These are phyloP conservation scores for Trachythela sp. DNA, from an alignment of 64 coral and sea anemone species.

Conservation along the genomic window DNA sequence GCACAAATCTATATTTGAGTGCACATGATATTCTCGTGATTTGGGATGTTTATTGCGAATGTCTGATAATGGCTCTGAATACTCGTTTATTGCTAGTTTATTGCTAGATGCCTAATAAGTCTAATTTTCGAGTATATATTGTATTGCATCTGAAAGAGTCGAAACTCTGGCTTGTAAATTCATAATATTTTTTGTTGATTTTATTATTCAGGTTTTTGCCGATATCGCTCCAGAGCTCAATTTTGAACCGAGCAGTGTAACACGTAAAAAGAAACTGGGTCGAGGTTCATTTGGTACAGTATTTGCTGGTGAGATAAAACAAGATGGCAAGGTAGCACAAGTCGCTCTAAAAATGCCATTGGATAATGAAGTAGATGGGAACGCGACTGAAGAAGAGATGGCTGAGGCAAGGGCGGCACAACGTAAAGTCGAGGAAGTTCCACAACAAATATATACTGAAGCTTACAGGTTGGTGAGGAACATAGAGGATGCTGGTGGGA, in stretches of 20 bases:
- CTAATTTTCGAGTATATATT: too few species aligned
- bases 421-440: slow-evolving; percentile 68
- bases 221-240: slow-evolving; percentile 84
- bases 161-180: too few species aligned
- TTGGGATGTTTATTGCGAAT: too few species aligned
- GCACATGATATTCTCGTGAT: too few species aligned
- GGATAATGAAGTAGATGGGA: slow-evolving; percentile 79
- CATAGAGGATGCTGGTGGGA: too few species aligned
- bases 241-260: slow-evolving; percentile 56
- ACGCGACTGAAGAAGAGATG: slow-evolving; percentile 63
- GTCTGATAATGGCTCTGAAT: too few species aligned
- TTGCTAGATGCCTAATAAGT: too few species aligned
- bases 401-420: slow-evolving; percentile 74
- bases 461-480: slow-evolving; percentile 96
- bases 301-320: slow-evolving; percentile 76
- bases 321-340: slow-evolving; percentile 25
- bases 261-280: slow-evolving; percentile 72
- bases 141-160: too few species aligned
- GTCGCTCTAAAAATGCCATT: slow-evolving; percentile 98
- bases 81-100: too few species aligned
- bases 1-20: too few species aligned
- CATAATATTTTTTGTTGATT: background rate
- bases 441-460: slow-evolving; percentile 74
- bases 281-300: slow-evolving; percentile 94
- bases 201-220: slow-evolving; percentile 68